Evolutionary conservation across 2,888 invertebrate species (phyloP).

Genomic region (Eretmocerus hayati): DNA sequence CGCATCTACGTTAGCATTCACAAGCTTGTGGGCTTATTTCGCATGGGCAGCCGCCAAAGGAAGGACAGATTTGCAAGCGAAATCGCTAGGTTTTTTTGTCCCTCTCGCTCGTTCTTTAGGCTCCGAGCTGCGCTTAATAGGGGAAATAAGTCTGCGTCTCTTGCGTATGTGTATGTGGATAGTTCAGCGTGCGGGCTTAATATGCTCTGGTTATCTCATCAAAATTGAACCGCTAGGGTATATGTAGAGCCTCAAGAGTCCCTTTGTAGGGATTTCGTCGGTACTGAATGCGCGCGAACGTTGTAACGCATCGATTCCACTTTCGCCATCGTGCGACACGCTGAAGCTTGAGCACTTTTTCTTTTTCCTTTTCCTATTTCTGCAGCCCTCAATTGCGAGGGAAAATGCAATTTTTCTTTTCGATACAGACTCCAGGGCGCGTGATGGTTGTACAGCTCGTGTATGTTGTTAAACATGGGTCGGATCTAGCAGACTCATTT

Average conservation of each 20-base stretch:
- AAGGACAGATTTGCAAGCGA: conserved; percentile 42
- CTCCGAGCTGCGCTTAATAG: conserved; percentile 9
- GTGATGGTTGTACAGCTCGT: neutral
- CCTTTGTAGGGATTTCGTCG: conserved; percentile 42
- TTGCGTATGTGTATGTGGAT: conserved; percentile 3
- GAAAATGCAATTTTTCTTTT: conserved; percentile 15
- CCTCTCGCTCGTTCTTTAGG: neutral
- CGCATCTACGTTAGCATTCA: conserved; percentile 44
- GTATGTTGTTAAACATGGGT: neutral
- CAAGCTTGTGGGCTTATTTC: conserved; percentile 45
- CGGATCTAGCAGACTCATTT: conserved; percentile 19
- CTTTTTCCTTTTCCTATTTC: neutral
- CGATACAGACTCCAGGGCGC: neutral
- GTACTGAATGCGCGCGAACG: conserved; percentile 17
- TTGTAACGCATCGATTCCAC: conserved; percentile 35
- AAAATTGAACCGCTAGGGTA: conserved; percentile 44
- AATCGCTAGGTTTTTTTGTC: conserved; percentile 33
- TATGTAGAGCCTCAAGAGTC: too few relatives aligned
- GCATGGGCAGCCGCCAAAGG: conserved; percentile 43
- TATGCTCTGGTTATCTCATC: conserved; percentile 41
- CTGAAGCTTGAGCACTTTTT: neutral
- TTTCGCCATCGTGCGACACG: too few relatives aligned
- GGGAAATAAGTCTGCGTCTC: conserved; percentile 14
- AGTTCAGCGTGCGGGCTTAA: conserved; percentile 15
- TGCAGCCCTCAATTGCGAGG: conserved; percentile 8